Base-by-base conservation (phyloP, 2,888 invertebrate genomes). In the Zhuqinia jingwanae region DNA sequence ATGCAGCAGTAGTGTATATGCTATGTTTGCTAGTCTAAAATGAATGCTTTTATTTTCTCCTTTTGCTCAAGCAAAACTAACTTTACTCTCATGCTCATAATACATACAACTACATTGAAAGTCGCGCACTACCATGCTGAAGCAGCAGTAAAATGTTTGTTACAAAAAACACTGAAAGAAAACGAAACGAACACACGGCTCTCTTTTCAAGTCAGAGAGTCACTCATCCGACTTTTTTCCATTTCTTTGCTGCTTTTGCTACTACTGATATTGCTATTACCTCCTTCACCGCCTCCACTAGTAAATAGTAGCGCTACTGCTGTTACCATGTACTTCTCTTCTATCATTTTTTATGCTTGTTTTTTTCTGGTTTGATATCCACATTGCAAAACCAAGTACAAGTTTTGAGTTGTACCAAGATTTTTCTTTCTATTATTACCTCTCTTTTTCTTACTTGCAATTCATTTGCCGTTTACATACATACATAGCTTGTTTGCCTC, bases 121-220 rank as follows among this genome's bases (percentile, higher is more conserved):
- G 20, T 45, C 8, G 68, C 45, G 45, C 45, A 45, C 42, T n/a
- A 22, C 47, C 36, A 47, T 70, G 70, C 70, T 70, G 47, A 47
- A 70, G 45, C 70, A 70, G 70, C 70, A n/a, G n/a, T n/a, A n/a
- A n/a, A n/a, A n/a, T n/a, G n/a, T n/a, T n/a, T n/a, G n/a, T n/a
- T n/a, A n/a, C n/a, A n/a, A n/a, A n/a, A n/a, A n/a, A n/a, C n/a
- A n/a, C n/a, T 47, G 25, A 70, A 47, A 45, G 70, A 47, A 22
- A 70, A 45, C 65, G 65, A 68, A n/a, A n/a, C n/a, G 65, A 42
- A 25, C 70, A 70, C 70, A 70, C 45, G 70, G 45, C n/a, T 47
- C 25, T 60, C 27, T 60, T 70, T 68, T 47, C 47, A 68, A 20
- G 42, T 15, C 63, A 68, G n/a, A 1, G 22, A 70, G 47, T 22